Evolutionary conservation across 2,797 vertebrate genomes (phyloP).

Genomic region (Podargus strigoides): DNA sequence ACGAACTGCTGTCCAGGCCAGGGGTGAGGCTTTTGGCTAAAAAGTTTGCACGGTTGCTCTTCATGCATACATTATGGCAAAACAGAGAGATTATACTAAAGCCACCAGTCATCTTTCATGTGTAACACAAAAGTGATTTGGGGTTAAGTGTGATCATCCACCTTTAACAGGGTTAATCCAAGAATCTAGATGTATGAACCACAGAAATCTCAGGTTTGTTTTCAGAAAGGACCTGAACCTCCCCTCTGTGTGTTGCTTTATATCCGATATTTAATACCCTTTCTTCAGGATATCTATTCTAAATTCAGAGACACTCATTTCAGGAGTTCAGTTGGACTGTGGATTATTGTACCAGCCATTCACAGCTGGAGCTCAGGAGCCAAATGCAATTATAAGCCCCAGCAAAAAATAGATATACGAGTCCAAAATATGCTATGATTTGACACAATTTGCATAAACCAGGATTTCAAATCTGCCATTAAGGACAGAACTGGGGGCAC

Average conservation of each 20-base stretch:
- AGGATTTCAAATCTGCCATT: constrained; percentile 41
- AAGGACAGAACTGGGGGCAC: constrained; percentile 44
- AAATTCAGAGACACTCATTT: background rate
- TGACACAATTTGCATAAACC: constrained; percentile 49
- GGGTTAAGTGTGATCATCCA: background rate
- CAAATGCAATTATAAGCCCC: constrained; percentile 18
- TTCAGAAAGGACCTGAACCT: background rate
- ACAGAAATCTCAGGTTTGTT: background rate
- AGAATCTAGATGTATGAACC: background rate
- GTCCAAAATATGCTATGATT: constrained; percentile 37
- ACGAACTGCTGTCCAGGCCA: background rate
- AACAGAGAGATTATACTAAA: background rate
- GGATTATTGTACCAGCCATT: background rate
- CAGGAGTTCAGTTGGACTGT: background rate
- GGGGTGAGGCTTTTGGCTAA: background rate
- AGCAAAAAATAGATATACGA: constrained; percentile 19
- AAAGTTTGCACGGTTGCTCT: background rate
- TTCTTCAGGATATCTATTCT: background rate
- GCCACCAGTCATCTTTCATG: background rate
- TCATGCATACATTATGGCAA: background rate
- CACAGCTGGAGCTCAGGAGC: background rate
- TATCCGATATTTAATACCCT: fast-evolving
- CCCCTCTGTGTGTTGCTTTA: background rate
- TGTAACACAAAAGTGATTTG: background rate
- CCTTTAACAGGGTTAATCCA: background rate